Evolutionary conservation across 64 coral and sea anemone species (phyloP), one percentile per base, ranked within the genome.

Genomic region (Catalaphyllia jardinei): DNA sequence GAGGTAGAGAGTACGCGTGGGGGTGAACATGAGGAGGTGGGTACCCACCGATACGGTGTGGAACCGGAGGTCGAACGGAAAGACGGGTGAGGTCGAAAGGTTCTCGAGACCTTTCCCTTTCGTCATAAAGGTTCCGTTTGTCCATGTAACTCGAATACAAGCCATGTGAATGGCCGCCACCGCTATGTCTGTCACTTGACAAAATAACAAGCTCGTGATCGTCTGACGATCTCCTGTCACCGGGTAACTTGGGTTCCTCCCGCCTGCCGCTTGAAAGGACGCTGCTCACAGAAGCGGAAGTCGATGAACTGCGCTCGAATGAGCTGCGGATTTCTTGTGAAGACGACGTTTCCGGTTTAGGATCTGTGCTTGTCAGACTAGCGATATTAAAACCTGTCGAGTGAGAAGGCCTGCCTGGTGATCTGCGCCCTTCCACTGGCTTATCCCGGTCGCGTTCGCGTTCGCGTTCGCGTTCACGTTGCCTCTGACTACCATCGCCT

Each of bases 311-410:
- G 31, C 94, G 87, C 69, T 96, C 95, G 38, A 89, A 88, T 30
- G 92, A 77, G 60, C 83, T 83, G 35, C 95, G 82, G 8, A 84
- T 75, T 80, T 97, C 95, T 16, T 75, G 25, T 29, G 75, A 29
- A 22, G 79, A 65, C 3, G 94, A 93, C 38, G 83, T 78, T 67
- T 97, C 95, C 62, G 46, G 73, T 76, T 90, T 93, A 46, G 87
- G 86, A 10, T 97, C 95, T n/a, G 64, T 85, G 38, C 88, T 82
- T 22, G 95, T 93, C 67, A 97, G 74, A 86, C 62, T 97, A 33
- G 95, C 95, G 65, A 97, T 97, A 73, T 93, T 93, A 88, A 93
- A 97, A 67, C 89, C 90, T 12, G 91, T 75, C 19, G 91, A 83
- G 20, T 92, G 95, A 18, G 61, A 72, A 16, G 83, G 57, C 51